phyloP scores from a whole-genome alignment of 2,113 vertebrate genomes.

The Halichoerus grypus region DNA sequence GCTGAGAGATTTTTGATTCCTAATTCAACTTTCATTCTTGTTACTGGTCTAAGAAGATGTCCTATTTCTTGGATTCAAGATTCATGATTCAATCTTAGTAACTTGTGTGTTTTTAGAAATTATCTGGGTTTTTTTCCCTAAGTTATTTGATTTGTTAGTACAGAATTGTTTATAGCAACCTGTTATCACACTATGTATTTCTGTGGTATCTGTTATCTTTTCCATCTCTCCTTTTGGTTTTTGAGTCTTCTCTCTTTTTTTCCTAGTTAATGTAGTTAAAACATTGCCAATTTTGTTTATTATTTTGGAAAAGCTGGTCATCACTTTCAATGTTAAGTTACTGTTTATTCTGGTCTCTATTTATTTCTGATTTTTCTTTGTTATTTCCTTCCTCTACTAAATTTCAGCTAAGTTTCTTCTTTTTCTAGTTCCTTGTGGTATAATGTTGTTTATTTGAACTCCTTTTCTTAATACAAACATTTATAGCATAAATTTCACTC shows the following conservation, averaged over 20 bases:
- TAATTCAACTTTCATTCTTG: neutral
- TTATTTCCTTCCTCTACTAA: neutral
- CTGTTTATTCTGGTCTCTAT: neutral
- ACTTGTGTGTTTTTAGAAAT: neutral
- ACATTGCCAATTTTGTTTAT: neutral
- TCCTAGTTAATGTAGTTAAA: neutral
- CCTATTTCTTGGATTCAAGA: neutral
- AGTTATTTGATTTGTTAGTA: neutral
- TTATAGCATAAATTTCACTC: neutral
- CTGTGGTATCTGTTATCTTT: neutral
- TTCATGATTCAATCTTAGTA: neutral
- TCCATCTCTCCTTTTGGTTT: neutral
- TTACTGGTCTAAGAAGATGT: neutral
- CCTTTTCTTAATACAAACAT: neutral
- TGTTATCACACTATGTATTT: neutral
- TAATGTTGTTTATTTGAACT: neutral
- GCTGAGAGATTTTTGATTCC: neutral
- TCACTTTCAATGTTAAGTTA: neutral
- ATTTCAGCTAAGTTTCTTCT: neutral
- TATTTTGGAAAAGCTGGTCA: neutral
- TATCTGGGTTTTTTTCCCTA: neutral
- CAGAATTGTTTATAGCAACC: neutral
- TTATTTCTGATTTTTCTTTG: neutral
- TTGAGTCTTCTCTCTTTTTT: neutral
- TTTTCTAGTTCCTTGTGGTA: neutral